Percentiles rank a stretch among this genome's conserved stretches.
phyloP scores from a whole-genome alignment of 1,140 invertebrate species.

The Drosophila dunni region DNA sequence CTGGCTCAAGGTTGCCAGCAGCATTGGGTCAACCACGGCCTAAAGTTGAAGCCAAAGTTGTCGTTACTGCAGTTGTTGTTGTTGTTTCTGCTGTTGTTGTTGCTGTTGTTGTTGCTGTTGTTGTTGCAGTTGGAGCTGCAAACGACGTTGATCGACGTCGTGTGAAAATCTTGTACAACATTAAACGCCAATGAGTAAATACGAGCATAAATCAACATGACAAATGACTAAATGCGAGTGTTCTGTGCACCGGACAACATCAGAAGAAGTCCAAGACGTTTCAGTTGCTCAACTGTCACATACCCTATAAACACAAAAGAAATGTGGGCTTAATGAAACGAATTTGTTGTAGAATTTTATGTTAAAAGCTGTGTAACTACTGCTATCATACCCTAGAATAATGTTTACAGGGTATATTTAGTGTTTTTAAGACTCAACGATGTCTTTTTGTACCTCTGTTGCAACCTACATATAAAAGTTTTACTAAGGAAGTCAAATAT shows the following conservation, averaged over 20 bases:
- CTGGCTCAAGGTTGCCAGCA: conserved; percentile 60
- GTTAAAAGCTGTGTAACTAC: neutral
- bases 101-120: neutral
- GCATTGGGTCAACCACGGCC: conserved; percentile 61
- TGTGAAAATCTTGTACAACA: conserved; percentile 76
- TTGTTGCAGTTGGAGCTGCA: neutral
- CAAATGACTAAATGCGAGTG: conserved; percentile 68
- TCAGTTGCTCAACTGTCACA: neutral
- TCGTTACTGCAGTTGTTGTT: neutral
- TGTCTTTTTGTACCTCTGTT: too few relatives aligned
- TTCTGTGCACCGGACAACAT: conserved; percentile 57
- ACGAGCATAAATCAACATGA: conserved; percentile 76
- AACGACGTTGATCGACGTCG: conserved; percentile 26
- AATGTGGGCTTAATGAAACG: neutral
- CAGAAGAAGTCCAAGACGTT: conserved; percentile 12
- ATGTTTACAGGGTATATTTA: neutral
- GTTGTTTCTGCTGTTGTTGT: neutral
- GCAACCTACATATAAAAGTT: too few relatives aligned
- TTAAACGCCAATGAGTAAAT: conserved; percentile 79
- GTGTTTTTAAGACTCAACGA: too few relatives aligned
- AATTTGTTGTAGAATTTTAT: neutral
- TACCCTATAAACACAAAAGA: neutral
- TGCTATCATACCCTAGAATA: neutral
- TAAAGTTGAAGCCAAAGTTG: neutral
- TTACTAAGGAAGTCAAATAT: too few relatives aligned